A percentile compares a stretch with the other conserved stretches of the same genome.
These are phyloP conservation scores for Callocephalon fimbriatum DNA, from an alignment of 2,113 vertebrate genomes.

Conservation along the genomic window DNA sequence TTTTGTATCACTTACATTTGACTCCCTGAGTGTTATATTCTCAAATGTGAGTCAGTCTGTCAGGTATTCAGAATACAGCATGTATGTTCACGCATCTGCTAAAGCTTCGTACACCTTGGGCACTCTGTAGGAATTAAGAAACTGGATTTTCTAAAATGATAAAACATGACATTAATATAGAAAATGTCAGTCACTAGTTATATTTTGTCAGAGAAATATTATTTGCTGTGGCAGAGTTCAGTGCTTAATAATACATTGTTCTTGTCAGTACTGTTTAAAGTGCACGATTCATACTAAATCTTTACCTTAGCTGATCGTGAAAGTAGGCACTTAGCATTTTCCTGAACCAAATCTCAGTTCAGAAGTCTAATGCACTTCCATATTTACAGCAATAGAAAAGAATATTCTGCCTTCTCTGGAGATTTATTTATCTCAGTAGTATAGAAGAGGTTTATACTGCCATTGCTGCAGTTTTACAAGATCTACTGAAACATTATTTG, in stretches of 20 bases:
- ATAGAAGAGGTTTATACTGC: neutral
- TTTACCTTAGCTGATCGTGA: slow-evolving; percentile 36
- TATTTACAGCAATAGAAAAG: slow-evolving; percentile 48
- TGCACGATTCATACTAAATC: slow-evolving; percentile 49
- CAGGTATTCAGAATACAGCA: neutral
- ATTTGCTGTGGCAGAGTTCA: slow-evolving; percentile 34
- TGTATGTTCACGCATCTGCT: neutral
- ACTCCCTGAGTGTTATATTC: neutral
- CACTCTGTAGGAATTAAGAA: slow-evolving; percentile 39
- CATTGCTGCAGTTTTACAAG: neutral
- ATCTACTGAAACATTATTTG: slow-evolving; percentile 20
- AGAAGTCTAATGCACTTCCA: slow-evolving; percentile 24
- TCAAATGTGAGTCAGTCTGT: neutral
- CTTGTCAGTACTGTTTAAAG: slow-evolving; percentile 54
- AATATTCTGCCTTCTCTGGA: neutral
- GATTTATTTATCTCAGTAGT: slow-evolving; percentile 44
- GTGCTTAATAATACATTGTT: slow-evolving; percentile 23
- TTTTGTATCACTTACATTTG: neutral
- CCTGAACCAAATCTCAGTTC: neutral
- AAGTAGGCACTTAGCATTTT: slow-evolving; percentile 32
- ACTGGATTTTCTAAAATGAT: slow-evolving; percentile 31
- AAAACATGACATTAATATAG: slow-evolving; percentile 30
- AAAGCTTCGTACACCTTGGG: neutral
- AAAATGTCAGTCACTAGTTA: slow-evolving; percentile 50
- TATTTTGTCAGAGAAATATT: slow-evolving; percentile 59